Conservation (phyloP, 2,888 invertebrate species). For the Poecilus cupreus region DNA sequence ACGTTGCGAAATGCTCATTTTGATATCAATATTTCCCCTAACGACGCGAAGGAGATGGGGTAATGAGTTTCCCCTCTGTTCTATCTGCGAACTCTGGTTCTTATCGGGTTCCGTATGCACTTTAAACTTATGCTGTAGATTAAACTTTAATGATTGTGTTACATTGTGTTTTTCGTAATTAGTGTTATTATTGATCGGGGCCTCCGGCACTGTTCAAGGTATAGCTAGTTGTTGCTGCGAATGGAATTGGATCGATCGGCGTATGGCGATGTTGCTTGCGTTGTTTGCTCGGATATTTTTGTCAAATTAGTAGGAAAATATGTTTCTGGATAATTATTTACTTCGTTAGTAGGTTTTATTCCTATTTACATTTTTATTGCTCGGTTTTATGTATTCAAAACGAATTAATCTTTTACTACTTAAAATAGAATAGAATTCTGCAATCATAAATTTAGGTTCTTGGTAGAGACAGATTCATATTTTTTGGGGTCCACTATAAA, state of each 20-base stretch:
- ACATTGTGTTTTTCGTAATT: conserved; percentile 55
- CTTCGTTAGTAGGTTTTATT: background rate
- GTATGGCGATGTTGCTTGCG: background rate
- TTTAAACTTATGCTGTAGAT: conserved; percentile 52
- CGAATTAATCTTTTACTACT: too few species aligned
- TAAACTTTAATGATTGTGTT: conserved; percentile 53
- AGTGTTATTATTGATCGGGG: conserved; percentile 47
- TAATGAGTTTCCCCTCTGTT: background rate
- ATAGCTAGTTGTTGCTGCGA: background rate
- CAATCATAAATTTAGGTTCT: too few species aligned
- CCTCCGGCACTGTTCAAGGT: background rate
- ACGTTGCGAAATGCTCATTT: background rate
- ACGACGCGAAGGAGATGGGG: background rate
- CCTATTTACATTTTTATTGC: background rate
- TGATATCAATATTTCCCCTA: background rate
- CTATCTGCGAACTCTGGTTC: background rate
- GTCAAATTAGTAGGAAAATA: background rate
- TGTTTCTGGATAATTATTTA: background rate
- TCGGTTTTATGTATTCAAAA: too few species aligned
- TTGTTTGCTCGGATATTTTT: background rate
- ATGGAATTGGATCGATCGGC: background rate
- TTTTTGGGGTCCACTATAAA: too few species aligned
- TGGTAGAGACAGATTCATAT: too few species aligned
- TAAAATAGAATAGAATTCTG: too few species aligned
- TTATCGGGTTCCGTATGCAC: conserved; percentile 55